phyloP scores from a whole-genome alignment of 2,888 invertebrate genomes.

The Hirtodrosophila duncani region DNA sequence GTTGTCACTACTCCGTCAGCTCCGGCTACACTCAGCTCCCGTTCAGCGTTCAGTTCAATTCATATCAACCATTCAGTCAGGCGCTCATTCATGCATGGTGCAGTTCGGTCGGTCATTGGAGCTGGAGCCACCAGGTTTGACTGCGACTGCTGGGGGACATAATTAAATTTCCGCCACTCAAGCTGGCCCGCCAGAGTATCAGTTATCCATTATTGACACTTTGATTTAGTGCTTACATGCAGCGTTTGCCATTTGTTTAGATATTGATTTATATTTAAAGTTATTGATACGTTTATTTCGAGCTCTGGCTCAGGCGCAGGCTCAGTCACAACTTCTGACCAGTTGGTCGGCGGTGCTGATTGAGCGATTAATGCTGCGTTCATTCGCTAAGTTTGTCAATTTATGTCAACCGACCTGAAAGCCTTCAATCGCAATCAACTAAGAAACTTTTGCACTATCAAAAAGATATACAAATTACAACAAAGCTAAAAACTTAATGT shows the following conservation, averaged over 20 bases:
- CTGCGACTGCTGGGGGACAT: constrained; percentile 41
- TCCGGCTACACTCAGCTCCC: constrained; percentile 19
- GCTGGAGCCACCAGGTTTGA: constrained; percentile 11
- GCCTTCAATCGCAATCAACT: constrained; percentile 60
- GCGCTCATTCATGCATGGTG: constrained; percentile 67
- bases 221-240: constrained; percentile 72
- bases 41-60: constrained; percentile 42
- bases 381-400: constrained; percentile 58
- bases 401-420: constrained; percentile 59
- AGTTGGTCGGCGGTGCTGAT: constrained; percentile 39
- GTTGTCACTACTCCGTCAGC: constrained; percentile 31
- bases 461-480: too few relatives aligned
- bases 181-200: constrained; percentile 51
- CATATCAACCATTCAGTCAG: constrained; percentile 59
- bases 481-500: too few relatives aligned
- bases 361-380: constrained; percentile 52
- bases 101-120: constrained; percentile 19
- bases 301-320: too few relatives aligned
- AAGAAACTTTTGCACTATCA: too few relatives aligned
- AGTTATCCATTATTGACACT: constrained; percentile 69
- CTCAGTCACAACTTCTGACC: too few relatives aligned
- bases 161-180: constrained; percentile 64
- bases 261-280: constrained; percentile 71
- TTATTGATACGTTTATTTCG: constrained; percentile 55
- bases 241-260: constrained; percentile 60